Evolutionary conservation across 2,888 invertebrate genomes (phyloP).

Genomic region (Tridacna gigas): DNA sequence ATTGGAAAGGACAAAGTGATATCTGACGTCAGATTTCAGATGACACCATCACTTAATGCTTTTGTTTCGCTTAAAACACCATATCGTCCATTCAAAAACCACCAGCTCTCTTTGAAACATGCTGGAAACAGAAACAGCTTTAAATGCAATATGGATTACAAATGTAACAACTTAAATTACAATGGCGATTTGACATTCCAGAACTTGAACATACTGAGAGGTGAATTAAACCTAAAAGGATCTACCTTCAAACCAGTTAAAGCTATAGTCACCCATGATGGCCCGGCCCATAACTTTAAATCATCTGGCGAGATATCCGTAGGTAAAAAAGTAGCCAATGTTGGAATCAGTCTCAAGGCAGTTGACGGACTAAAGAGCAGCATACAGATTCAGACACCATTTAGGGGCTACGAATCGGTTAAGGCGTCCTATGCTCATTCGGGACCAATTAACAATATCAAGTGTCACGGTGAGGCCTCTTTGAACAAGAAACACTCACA

Average conservation of each 20-base stretch:
- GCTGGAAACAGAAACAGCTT: conserved; percentile 44
- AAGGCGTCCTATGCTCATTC: conserved; percentile 33
- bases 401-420: conserved; percentile 34
- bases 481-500: conserved; percentile 24
- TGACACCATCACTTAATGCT: conserved; percentile 43
- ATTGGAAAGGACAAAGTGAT: conserved; percentile 20
- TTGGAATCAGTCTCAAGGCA: conserved; percentile 30
- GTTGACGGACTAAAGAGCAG: conserved; percentile 36
- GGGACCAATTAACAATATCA: conserved; percentile 43
- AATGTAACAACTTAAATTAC: conserved; percentile 45
- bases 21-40: conserved; percentile 37
- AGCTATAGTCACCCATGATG: conserved; percentile 38
- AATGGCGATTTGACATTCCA: conserved; percentile 49
- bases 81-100: conserved; percentile 43
- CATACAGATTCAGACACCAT: conserved; percentile 37
- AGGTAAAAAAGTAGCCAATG: conserved; percentile 37
- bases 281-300: conserved; percentile 40
- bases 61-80: conserved; percentile 41
- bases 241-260: conserved; percentile 41
- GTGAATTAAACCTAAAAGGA: conserved; percentile 50
- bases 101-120: conserved; percentile 53
- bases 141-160: conserved; percentile 57
- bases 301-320: conserved; percentile 31
- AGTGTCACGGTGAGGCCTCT: conserved; percentile 35
- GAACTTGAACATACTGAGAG: conserved; percentile 39